Conservation (phyloP, 2,888 invertebrate species). For the Hirtodrosophila histrioides region DNA sequence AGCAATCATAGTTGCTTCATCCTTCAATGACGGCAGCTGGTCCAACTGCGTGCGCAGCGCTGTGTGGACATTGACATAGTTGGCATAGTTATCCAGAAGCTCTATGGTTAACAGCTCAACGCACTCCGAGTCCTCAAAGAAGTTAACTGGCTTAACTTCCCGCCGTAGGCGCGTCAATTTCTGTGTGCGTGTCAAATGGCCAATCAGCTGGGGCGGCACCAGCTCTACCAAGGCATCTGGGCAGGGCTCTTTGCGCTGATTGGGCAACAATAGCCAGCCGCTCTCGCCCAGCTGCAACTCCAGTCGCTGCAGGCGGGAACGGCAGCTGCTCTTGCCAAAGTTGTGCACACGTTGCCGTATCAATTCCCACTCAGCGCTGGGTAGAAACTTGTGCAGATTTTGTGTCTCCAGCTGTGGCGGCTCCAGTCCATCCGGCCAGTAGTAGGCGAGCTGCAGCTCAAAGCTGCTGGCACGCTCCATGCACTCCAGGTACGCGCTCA, state of each 20-base stretch:
- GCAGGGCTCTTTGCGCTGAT: slow-evolving; percentile 30
- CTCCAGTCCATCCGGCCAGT: slow-evolving; percentile 79
- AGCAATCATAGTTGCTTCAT: slow-evolving; percentile 3
- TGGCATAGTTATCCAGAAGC: slow-evolving; percentile 18
- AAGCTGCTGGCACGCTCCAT: slow-evolving; percentile 72
- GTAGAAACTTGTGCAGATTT: slow-evolving; percentile 71
- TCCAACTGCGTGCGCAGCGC: too few species aligned
- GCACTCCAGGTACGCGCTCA: slow-evolving; percentile 82
- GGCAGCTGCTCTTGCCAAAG: slow-evolving; percentile 81
- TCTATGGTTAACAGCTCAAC: slow-evolving; percentile 66
- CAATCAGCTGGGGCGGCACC: slow-evolving; percentile 65
- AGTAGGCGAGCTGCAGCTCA: slow-evolving; percentile 76
- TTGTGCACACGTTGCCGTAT: slow-evolving; percentile 83
- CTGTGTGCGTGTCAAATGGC: slow-evolving; percentile 63
- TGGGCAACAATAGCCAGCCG: slow-evolving; percentile 52
- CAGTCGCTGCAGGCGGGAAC: slow-evolving; percentile 77
- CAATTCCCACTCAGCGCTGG: slow-evolving; percentile 79
- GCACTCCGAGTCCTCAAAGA: slow-evolving; percentile 63
- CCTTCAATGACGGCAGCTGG: background rate
- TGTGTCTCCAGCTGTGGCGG: background rate
- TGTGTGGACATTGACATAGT: slow-evolving; percentile 19
- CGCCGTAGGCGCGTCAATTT: slow-evolving; percentile 55
- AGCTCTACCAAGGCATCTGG: slow-evolving; percentile 49
- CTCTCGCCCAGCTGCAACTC: slow-evolving; percentile 71
- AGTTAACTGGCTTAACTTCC: background rate